These are phyloP conservation scores for Dipodomys stephensi DNA, from an alignment of 2,113 vertebrate genomes.

Conservation along the genomic window DNA sequence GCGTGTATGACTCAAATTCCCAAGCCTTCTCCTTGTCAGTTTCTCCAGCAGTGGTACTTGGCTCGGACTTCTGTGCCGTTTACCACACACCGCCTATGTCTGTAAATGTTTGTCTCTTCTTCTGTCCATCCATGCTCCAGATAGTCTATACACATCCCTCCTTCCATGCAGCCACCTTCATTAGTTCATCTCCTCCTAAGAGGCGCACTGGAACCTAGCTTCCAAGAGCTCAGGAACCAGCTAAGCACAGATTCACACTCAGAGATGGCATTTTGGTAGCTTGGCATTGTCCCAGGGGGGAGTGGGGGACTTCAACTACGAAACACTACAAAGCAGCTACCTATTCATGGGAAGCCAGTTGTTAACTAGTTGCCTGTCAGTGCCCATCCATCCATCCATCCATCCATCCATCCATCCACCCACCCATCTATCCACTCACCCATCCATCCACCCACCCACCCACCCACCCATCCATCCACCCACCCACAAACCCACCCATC, in stretches of 20 bases:
- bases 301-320: no score
- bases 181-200: not conserved
- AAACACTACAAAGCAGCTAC: not conserved
- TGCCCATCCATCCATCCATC: not conserved
- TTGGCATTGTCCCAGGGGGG: not conserved
- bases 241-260: not conserved
- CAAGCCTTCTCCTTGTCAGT: rapidly evolving
- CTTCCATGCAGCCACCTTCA: rapidly evolving
- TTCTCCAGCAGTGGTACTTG: not conserved
- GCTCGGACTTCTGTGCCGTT: not conserved
- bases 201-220: not conserved
- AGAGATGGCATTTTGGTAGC: not conserved
- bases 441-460: no score
- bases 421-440: not conserved
- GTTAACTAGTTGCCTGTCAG: not conserved
- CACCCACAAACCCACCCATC: not conserved
- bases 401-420: not conserved
- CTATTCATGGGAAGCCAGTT: not conserved
- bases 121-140: not conserved
- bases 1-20: not conserved
- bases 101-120: not conserved
- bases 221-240: not conserved
- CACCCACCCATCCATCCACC: not conserved
- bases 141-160: not conserved
- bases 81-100: not conserved